Base-by-base conservation (phyloP, 1,140 invertebrate genomes). In the Sesamia nonagrioides region DNA sequence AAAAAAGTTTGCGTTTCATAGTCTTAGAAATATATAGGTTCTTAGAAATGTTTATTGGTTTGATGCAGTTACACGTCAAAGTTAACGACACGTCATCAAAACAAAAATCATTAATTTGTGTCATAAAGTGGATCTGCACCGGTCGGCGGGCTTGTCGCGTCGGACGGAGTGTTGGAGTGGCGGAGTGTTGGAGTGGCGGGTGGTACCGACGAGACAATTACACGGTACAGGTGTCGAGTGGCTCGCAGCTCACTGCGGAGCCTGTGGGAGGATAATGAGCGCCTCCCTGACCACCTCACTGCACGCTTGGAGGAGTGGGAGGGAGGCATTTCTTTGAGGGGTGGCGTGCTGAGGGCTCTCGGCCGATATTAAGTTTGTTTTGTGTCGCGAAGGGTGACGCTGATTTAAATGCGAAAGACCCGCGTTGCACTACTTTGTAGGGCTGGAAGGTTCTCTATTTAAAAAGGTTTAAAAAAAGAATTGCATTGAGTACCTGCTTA, bases 281-380 rank as follows among this genome's bases (percentile, higher is more conserved):
- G 56, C 56, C 56, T 3, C 56, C 61, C 61, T 17, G 58, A 8
- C n/a, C 35, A 2, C 4, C 3, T 33, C 61, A 6, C n/a, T 2
- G 56, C n/a, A n/a, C n/a, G 4, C 6, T n/a, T n/a, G n/a, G 40
- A 21, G 61, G n/a, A 11, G 56, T 1, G 6, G 6, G 40, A 17
- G 37, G 9, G 37, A 27, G 37, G 48, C 21, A 35, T 17, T 52
- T 78, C 74, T n/a, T 35, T 17, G 58, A 17, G 61, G 40, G 61
- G 56, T 27, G 56, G 21, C 7, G 37, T 35, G 42, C 61, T 63
- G 40, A 66, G 37, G 11, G 18, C 61, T 18, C 61, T 66, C 61
- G n/a, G 18, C 2, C 18, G 40, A 83, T 86, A 87, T 86, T 87
- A 81, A 87, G 84, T 88, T 87, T 87, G 82, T 86, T 84, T 84